phyloP scores from a whole-genome alignment of 2,797 vertebrate genomes.

The Geotrypetes seraphini region DNA sequence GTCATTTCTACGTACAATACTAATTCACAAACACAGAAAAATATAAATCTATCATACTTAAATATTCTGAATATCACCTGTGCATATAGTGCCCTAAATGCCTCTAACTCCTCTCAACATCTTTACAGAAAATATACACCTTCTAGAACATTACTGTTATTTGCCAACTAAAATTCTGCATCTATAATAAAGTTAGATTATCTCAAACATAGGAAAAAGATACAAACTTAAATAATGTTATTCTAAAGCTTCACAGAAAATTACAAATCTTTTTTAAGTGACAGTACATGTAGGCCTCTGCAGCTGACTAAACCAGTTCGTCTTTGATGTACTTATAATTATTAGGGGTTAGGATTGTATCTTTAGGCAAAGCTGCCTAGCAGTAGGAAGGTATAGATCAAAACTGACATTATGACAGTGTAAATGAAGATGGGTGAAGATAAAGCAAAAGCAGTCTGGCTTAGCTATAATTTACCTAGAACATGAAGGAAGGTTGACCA shows the following conservation, averaged over 20 bases:
- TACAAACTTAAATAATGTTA: constrained; percentile 11
- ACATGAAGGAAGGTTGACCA: neutral
- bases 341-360: constrained; percentile 39
- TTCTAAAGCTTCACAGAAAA: constrained; percentile 31
- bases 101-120: no score
- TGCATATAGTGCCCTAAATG: no score
- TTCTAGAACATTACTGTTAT: neutral
- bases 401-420: constrained; percentile 41
- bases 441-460: constrained; percentile 27
- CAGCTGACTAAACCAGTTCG: constrained; percentile 38
- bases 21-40: no score
- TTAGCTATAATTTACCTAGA: constrained; percentile 15
- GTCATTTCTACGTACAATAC: no score
- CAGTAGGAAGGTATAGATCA: constrained; percentile 44
- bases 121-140: no score
- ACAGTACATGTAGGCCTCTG: constrained; percentile 27
- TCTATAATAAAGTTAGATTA: constrained; percentile 3
- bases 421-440: constrained; percentile 18
- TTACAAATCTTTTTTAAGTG: constrained; percentile 33
- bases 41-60: no score
- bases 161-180: constrained; percentile 9
- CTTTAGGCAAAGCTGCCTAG: constrained; percentile 44
- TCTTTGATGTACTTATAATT: constrained; percentile 50
- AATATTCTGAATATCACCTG: no score
- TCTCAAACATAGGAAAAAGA: constrained; percentile 4